Evolutionary conservation across 2,888 invertebrate genomes (phyloP).

Genomic region (Iphiclides podalirius): DNA sequence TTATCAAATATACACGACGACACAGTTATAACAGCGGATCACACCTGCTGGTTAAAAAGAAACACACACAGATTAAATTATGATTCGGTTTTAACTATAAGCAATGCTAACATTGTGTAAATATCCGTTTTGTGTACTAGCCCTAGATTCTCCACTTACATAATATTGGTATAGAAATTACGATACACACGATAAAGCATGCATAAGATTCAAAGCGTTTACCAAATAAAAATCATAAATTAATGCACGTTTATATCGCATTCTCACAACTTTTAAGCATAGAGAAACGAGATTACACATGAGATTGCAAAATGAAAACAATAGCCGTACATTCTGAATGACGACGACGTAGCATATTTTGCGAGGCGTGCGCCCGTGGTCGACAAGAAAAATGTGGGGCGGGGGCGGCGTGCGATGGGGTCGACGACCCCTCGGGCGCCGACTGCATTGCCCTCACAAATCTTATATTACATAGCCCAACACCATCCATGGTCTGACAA

Average conservation of each 20-base stretch:
- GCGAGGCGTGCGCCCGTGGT: slow-evolving; percentile 54
- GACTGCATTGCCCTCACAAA: slow-evolving; percentile 43
- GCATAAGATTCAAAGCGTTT: too few relatives aligned
- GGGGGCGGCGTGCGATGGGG: slow-evolving; percentile 56
- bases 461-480: slow-evolving; percentile 59
- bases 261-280: slow-evolving; percentile 29
- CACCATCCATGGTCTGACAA: slow-evolving; percentile 51
- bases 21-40: too few relatives aligned
- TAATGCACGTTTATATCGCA: not conserved
- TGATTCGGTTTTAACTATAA: too few relatives aligned
- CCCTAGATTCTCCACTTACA: too few relatives aligned
- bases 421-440: slow-evolving; percentile 59
- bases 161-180: too few relatives aligned
- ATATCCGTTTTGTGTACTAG: too few relatives aligned
- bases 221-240: too few relatives aligned
- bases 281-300: slow-evolving; percentile 61
- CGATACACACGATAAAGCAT: too few relatives aligned
- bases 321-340: slow-evolving; percentile 66
- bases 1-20: too few relatives aligned
- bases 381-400: slow-evolving; percentile 74
- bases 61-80: too few relatives aligned
- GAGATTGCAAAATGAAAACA: slow-evolving; percentile 69
- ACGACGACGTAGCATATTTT: slow-evolving; percentile 66
- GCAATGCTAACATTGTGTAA: too few relatives aligned
- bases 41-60: too few relatives aligned